Base-by-base conservation (phyloP, 1,140 invertebrate genomes). In the Limonius californicus region DNA sequence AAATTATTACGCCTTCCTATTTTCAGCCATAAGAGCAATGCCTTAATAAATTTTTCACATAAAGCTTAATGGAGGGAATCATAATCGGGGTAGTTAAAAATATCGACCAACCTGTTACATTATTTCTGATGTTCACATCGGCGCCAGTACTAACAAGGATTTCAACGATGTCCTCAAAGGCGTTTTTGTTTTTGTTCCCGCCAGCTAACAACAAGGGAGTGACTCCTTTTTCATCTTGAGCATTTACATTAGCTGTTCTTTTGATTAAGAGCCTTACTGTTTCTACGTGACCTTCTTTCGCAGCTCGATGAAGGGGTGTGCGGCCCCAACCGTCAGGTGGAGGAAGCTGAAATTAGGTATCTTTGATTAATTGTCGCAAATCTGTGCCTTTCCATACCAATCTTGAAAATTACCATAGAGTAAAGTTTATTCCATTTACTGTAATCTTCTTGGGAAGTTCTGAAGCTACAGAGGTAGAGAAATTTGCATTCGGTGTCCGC, bases 241-340 rank as follows among this genome's bases (percentile, higher is more conserved):
- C 47, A 54, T 67, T 64, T 16, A 62, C 56, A 43, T 64, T 55
- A 18, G 21, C 50, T 9, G 35, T 50, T 14, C 43, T 43, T 21
- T 60, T 2, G 6, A 67, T 16, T 15, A 54, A 42, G 8, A 32
- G 18, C 12, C 27, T 27, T n/a, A 64, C 20, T 12, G 15, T 20
- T 39, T 64, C 56, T 15, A 62, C 54, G 47, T 62, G 57, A 20
- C 43, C 56, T 19, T 15, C 39, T n/a, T 60, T 50, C 0, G 66
- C 66, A 20, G 66, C 66, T 18, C 57, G 19, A 43, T 67, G 58
- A 0, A 64, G 43, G 14, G 66, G 54, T n/a, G 63, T 67, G 16
- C 66, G 57, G 9, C 63, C 60, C 8, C 47, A 60, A 21, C 43
- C 56, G 20, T 67, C 66, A 3, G 42, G 47, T 9, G 47, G 47